Evolutionary conservation across 2,113 vertebrate species (phyloP).

Genomic region (Channa maculata): DNA sequence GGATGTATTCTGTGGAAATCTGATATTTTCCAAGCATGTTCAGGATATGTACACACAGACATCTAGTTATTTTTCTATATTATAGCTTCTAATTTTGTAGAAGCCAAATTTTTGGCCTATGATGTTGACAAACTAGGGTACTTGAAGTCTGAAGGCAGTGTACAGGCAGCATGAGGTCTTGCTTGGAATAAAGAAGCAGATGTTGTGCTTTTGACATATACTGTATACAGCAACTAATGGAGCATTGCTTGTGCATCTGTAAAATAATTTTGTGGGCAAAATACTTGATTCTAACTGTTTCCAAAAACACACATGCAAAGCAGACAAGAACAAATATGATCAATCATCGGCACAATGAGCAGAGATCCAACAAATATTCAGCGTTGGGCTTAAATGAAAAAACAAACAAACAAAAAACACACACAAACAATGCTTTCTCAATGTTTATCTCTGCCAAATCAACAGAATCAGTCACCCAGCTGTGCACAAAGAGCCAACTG

Average conservation of each 20-base stretch:
- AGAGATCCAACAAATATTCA: slow-evolving; percentile 4
- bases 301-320: background rate
- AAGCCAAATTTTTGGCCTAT: too few species aligned
- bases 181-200: background rate
- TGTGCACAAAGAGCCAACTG: slow-evolving; percentile 31
- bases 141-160: background rate
- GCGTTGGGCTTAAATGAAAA: slow-evolving; percentile 12
- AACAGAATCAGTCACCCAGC: slow-evolving; percentile 41
- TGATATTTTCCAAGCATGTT: too few species aligned
- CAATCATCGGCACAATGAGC: background rate
- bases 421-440: slow-evolving; percentile 26
- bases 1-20: too few species aligned
- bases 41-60: too few species aligned
- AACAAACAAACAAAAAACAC: background rate
- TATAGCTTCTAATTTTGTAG: too few species aligned
- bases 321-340: background rate
- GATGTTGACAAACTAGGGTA: too few species aligned
- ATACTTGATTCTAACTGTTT: slow-evolving; percentile 5
- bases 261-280: slow-evolving; percentile 21
- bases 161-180: background rate
- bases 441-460: slow-evolving; percentile 43
- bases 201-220: background rate
- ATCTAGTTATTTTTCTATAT: too few species aligned
- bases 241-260: slow-evolving; percentile 25
- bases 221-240: slow-evolving; percentile 26